These are phyloP conservation scores for Leptestheria dahalacensis DNA, from an alignment of 1,140 invertebrate species.

Conservation along the genomic window DNA sequence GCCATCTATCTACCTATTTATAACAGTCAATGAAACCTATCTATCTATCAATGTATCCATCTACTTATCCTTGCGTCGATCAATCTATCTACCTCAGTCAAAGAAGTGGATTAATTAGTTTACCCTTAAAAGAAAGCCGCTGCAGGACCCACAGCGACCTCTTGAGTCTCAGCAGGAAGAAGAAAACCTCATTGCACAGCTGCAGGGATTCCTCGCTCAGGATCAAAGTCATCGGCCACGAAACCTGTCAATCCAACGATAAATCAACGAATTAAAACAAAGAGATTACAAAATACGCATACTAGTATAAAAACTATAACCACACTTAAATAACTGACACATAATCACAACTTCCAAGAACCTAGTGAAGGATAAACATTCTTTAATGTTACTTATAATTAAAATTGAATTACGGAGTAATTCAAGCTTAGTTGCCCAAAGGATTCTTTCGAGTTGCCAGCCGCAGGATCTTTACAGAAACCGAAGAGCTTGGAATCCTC, in stretches of 20 bases:
- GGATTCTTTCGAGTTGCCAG: not conserved
- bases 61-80: too few relatives aligned
- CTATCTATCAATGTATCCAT: too few relatives aligned
- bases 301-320: too few relatives aligned
- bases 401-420: constrained; percentile 25
- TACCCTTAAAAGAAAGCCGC: constrained; percentile 36
- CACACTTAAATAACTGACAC: too few relatives aligned
- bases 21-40: too few relatives aligned
- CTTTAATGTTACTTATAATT: constrained; percentile 32
- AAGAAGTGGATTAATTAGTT: constrained; percentile 1
- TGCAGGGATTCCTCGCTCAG: constrained; percentile 34
- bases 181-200: constrained; percentile 43
- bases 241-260: constrained; percentile 31
- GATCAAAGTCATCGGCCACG: constrained; percentile 39
- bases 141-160: constrained; percentile 43
- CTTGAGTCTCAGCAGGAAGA: constrained; percentile 44
- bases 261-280: constrained; percentile 36
- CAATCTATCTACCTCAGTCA: too few relatives aligned
- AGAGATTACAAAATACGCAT: too few relatives aligned
- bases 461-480: constrained; percentile 20
- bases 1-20: too few relatives aligned
- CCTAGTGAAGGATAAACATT: too few relatives aligned
- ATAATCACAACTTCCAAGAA: too few relatives aligned
- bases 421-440: constrained; percentile 22
- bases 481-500: constrained; percentile 28